Conservation (phyloP, 2,113 vertebrate species). For the Herpetotheres cachinnans region DNA sequence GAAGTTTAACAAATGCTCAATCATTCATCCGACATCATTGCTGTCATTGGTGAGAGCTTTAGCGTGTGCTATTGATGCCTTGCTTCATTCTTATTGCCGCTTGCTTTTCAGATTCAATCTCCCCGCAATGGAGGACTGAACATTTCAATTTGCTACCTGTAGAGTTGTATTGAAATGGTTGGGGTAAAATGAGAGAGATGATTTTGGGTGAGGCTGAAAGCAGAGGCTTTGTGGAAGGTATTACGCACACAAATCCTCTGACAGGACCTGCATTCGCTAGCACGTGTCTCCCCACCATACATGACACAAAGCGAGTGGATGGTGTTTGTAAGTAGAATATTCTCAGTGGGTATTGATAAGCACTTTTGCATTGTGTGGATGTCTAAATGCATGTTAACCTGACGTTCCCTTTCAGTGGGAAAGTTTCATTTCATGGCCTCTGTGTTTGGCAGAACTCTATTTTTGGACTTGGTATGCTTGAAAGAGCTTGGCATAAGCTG, state of each 20-base stretch:
- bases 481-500: not conserved
- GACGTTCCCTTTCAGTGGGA: not conserved
- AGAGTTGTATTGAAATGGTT: constrained; percentile 43
- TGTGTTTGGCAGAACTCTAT: not conserved
- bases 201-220: constrained; percentile 24
- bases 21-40: constrained; percentile 58
- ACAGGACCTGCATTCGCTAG: not conserved
- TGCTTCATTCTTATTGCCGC: constrained; percentile 56
- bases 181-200: constrained; percentile 12
- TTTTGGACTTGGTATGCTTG: not conserved
- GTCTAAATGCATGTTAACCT: not conserved
- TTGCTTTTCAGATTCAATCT: constrained; percentile 73
- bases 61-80: constrained; percentile 49
- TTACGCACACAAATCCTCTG: not conserved
- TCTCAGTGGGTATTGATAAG: not conserved
- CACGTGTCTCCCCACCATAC: not conserved
- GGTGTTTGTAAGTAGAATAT: not conserved
- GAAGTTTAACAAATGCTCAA: constrained; percentile 79
- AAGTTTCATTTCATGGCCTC: not conserved
- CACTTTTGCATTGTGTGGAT: not conserved
- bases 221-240: constrained; percentile 15
- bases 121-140: constrained; percentile 59
- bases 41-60: constrained; percentile 52
- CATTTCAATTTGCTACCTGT: constrained; percentile 75
- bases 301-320: not conserved